A percentile compares a stretch with the other conserved stretches of the same genome.
These are phyloP conservation scores for Apaloderma vittatum DNA, from an alignment of 2,113 vertebrate genomes.

Conservation along the genomic window DNA sequence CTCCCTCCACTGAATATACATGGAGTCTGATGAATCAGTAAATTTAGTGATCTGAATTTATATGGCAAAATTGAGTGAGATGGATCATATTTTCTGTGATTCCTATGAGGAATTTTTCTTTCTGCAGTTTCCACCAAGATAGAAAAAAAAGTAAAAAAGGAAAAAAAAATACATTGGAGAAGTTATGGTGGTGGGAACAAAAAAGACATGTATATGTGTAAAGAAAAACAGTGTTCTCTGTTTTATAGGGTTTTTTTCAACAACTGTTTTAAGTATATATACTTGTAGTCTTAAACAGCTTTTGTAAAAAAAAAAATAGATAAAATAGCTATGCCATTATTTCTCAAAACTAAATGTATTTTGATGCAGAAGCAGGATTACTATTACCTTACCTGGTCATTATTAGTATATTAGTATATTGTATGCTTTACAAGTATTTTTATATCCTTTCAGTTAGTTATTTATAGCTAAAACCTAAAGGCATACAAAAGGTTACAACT, in stretches of 20 bases:
- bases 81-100: not conserved
- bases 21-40: not conserved
- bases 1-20: not conserved
- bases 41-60: not conserved
- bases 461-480: not conserved
- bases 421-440: not conserved
- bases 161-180: not conserved
- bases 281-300: not conserved
- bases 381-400: not conserved
- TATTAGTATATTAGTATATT: too few species aligned
- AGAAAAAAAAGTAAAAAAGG: not conserved
- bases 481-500: conserved; percentile 1
- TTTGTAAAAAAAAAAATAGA: not conserved
- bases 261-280: not conserved
- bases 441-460: not conserved
- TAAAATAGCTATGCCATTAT: not conserved
- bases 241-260: not conserved
- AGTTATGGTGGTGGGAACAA: not conserved
- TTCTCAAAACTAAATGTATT: not conserved
- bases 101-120: not conserved
- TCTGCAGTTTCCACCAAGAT: not conserved
- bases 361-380: not conserved
- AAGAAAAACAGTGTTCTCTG: not conserved
- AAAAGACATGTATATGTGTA: not conserved
- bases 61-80: not conserved